Conservation (phyloP, 2,113 vertebrate species). For the Melierax canorus region DNA sequence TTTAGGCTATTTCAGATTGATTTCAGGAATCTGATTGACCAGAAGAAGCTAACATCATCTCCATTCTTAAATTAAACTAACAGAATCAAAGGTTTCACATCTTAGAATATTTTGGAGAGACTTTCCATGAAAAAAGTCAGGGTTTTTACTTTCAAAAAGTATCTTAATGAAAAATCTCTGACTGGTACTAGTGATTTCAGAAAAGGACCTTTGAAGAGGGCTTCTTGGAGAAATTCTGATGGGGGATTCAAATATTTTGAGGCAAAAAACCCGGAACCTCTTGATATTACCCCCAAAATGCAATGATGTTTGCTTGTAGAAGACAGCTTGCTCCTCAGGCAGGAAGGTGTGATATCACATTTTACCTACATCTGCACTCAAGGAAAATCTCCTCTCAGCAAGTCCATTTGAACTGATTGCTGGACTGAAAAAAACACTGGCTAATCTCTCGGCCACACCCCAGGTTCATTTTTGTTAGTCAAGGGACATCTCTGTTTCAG, state of each 20-base stretch:
- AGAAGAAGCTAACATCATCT: neutral
- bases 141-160: neutral
- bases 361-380: neutral
- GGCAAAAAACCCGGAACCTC: accelerated
- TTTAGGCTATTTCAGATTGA: neutral
- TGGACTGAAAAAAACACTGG: neutral
- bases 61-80: neutral
- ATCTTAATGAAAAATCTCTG: neutral
- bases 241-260: neutral
- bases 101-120: neutral
- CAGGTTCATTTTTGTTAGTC: neutral
- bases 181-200: neutral
- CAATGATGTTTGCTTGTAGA: neutral
- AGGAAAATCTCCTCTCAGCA: neutral
- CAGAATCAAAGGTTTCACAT: neutral
- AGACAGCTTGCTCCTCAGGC: neutral
- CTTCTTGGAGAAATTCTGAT: neutral
- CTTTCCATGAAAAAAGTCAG: neutral
- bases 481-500: neutral
- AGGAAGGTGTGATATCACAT: neutral
- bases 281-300: neutral
- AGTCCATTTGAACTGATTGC: neutral
- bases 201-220: neutral
- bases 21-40: neutral
- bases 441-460: neutral